phyloP scores from a whole-genome alignment of 2,113 vertebrate species.

The Ondatra zibethicus region DNA sequence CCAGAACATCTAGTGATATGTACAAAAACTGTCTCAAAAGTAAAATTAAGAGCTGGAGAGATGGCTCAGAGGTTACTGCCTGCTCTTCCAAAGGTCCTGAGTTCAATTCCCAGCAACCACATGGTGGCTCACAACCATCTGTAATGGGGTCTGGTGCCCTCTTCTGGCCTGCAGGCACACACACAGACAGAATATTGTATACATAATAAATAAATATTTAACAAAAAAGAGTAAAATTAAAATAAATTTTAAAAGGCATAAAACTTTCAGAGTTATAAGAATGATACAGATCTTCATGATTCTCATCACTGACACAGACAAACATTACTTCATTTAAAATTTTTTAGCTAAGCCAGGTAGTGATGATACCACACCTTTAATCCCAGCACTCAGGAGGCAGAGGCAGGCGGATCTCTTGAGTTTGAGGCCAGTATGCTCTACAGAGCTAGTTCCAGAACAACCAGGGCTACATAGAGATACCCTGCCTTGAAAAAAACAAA shows the following conservation, averaged over 20 bases:
- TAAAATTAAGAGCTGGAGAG: too few relatives aligned
- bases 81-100: too few relatives aligned
- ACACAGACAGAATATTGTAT: too few relatives aligned
- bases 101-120: too few relatives aligned
- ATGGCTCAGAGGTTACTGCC: too few relatives aligned
- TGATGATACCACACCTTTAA: not conserved
- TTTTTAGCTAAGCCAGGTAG: not conserved
- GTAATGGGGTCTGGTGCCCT: too few relatives aligned
- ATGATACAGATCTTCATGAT: not conserved
- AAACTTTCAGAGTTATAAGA: conserved; percentile 45
- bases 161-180: too few relatives aligned
- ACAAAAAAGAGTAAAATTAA: not conserved
- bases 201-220: too few relatives aligned
- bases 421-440: not conserved
- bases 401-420: not conserved
- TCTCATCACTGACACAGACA: conserved; percentile 17
- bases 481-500: not conserved
- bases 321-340: not conserved
- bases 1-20: not conserved
- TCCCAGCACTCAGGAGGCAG: not conserved
- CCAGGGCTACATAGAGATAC: not conserved
- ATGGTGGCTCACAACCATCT: too few relatives aligned
- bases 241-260: not conserved
- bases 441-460: not conserved
- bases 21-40: not conserved